Base-by-base conservation (phyloP, 2,888 invertebrate species). In the Andricus curvator region DNA sequence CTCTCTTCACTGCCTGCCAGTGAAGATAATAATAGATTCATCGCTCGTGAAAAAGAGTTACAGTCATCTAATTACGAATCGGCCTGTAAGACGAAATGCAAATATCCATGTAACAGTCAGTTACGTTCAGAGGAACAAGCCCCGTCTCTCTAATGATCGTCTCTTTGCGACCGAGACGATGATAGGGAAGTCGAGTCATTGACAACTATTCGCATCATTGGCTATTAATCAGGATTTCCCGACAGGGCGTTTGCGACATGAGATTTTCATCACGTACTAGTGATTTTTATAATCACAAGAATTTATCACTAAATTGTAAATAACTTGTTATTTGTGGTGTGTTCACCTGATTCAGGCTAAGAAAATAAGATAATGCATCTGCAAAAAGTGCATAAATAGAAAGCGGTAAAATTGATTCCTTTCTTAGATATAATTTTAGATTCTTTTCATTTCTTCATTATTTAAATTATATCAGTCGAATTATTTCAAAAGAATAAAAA, bases 61-160 rank as follows among this genome's bases (percentile, higher is more conserved):
- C 83, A 84, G 83, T 83, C 85, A 84, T 84, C 84, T 85, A 85
- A 85, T 84, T 85, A 85, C 82, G 82, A 84, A 85, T 85, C 85
- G 85, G 85, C 78, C 78, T 79, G 81, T 83, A 83, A 85, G 85
- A 84, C 85, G 77, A 85, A 83, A 85, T 85, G 84, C 82, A 85
- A 84, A 85, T 85, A 83, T 80, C 81, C 81, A 84, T 81, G 85
- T 84, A 85, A 85, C 81, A 80, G 82, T 82, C 83, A 80, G 81
- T 85, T 85, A 82, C 83, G 82, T 84, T 81, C 83, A 83, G 82
- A 84, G 82, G 81, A 85, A 85, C 84, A 85, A 82, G 82, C 83
- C 83, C 80, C 79, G 51, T 74, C 56, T 74, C 74, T 74, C 51
- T 74, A 74, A 74, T 74, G 33, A 74, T 56, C 74, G 33, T 56